Evolutionary conservation across 2,113 vertebrate genomes (phyloP), one percentile per base, ranked within the genome.

Genomic region (Conger conger): DNA sequence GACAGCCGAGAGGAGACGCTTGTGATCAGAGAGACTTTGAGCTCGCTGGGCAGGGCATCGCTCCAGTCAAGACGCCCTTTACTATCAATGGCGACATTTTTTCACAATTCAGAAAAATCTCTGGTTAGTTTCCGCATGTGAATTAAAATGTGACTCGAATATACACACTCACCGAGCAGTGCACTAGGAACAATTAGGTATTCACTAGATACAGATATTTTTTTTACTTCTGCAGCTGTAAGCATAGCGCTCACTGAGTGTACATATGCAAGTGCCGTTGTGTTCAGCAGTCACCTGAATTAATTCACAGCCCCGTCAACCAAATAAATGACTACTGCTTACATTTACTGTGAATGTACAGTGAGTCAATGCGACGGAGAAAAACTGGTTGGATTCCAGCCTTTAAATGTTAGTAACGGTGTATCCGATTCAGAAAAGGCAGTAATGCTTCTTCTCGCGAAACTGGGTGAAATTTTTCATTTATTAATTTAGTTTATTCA

Each of bases 11-110:
- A 27, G 35, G 36, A 30, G 45, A 17, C 78, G 81, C 85, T 0
- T 82, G 42, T 88, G 23, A 18, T 17, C 73, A 80, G 84, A 40
- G 86, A 42, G 60, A 86, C 88, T 80, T 85, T n/a, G 78, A 83
- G 37, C 85, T 45, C 37, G 84, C 84, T 3, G 27, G 5, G 60
- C 4, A 68, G 23, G 20, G 23, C 20, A 20, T n/a, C 20, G 16
- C 3, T 57, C 15, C 18, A 3, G 18, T 11, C 18, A 9, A 42
- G 40, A 42, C 4, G 40, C 40, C 4, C 40, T 4, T 42, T 9
- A 42, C 40, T 42, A 42, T 42, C 40, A 42, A 42, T 42, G 40
- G 8, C 18, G 60, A 68, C 17, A 68, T n/a, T 73, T 33, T 73
- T n/a, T 8, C 68, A 23, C n/a, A 63, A 27, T 73, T 73, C 16